Evolutionary conservation across 2,113 vertebrate genomes (phyloP).

Genomic region (Elephantulus edwardii): DNA sequence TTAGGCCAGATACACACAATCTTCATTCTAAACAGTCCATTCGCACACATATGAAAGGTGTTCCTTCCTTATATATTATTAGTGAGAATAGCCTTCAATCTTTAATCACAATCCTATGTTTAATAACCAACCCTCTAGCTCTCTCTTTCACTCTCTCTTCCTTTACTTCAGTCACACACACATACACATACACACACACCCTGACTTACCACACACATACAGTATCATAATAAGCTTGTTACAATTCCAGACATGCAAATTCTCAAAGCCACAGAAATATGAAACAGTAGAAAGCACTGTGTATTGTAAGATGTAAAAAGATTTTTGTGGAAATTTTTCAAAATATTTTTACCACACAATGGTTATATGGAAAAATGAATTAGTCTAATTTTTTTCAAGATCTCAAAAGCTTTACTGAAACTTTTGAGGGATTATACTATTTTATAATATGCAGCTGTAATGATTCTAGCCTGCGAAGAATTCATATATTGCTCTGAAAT

Average conservation of each 20-base stretch:
- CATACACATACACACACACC: not conserved
- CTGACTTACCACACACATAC: not conserved
- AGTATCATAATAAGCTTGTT: not conserved
- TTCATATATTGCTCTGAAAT: not conserved
- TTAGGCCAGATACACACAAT: not conserved
- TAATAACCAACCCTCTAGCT: not conserved
- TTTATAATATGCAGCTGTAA: not conserved
- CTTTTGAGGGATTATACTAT: not conserved
- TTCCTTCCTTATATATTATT: not conserved
- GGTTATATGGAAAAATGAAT: not conserved
- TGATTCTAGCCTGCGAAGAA: not conserved
- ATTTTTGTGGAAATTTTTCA: not conserved
- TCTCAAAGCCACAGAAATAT: not conserved
- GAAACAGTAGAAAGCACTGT: not conserved
- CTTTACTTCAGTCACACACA: not conserved
- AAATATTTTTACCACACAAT: not conserved
- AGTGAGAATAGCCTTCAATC: not conserved
- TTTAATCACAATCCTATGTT: not conserved
- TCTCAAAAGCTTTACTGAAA: not conserved
- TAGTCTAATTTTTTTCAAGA: not conserved
- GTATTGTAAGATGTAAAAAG: not conserved
- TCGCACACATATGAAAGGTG: not conserved
- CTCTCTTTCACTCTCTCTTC: not conserved
- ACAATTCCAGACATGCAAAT: not conserved
- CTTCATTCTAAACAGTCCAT: not conserved